Evolutionary conservation across 1,140 invertebrate species (phyloP), one percentile per base, ranked within the genome.

Genomic region (Leptinotarsa texana): DNA sequence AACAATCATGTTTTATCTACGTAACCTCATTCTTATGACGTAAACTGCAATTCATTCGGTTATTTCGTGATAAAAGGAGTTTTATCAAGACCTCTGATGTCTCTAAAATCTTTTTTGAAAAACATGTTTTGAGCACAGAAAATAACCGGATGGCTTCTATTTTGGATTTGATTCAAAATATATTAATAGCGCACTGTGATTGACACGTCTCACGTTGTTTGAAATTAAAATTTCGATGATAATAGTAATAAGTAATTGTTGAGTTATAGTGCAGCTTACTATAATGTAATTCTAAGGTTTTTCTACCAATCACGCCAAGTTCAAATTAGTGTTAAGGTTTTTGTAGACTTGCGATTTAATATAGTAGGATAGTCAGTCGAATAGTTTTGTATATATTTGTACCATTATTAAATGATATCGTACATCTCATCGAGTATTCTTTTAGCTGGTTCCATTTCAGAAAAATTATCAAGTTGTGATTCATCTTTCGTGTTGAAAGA

Each of bases 221-320:
- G 33, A 42, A 42, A 42, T 42, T 42, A 3, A 42, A 42, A 42
- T 42, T 42, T 42, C 33, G 33, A 42, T 42, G 51, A 57, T 57
- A 57, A 57, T 57, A 57, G n/a, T 57, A 57, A 57, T 57, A 57
- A 57, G 33, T 57, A 15, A n/a, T n/a, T 57, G 51, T 57, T 57
- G n/a, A 57, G 13, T 57, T 57, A 18, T 18, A 18, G 51, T 57
- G 15, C 33, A 17, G 51, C 51, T 57, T 57, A 18, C 51, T 57
- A 18, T 57, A 57, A 17, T 57, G 51, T 57, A 17, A 57, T 57
- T 57, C 15, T 57, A 57, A 57, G 51, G 51, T 57, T 57, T 57
- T 57, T 57, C 51, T 57, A 57, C 51, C 51, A 57, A 57, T 57
- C 51, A 57, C 51, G 51, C 6, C 51, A 57, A 57, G 51, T 57